Evolutionary conservation across 2,888 invertebrate genomes (phyloP).

Genomic region (Pristionchus maxplancki): DNA sequence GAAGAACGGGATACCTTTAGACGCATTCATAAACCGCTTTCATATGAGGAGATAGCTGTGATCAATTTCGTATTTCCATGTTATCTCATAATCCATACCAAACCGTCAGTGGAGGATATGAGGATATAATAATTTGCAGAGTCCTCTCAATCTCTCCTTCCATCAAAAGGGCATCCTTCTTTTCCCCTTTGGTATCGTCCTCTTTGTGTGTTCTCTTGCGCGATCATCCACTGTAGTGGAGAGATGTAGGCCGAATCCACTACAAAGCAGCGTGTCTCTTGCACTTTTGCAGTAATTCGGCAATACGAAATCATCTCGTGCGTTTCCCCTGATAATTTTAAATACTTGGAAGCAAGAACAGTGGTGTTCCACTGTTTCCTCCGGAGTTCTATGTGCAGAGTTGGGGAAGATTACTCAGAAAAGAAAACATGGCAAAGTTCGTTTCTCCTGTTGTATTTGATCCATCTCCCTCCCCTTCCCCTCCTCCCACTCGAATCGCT

Average conservation of each 20-base stretch:
- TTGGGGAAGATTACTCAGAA: background rate
- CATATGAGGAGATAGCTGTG: too few relatives aligned
- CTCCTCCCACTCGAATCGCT: slow-evolving; percentile 14
- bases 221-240: background rate
- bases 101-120: too few relatives aligned
- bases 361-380: background rate
- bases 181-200: background rate
- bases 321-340: too few relatives aligned
- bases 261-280: background rate
- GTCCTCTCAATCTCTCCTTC: background rate
- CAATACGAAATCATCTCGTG: background rate
- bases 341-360: too few relatives aligned
- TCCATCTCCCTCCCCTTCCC: slow-evolving; percentile 28
- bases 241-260: background rate
- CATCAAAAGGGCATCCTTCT: background rate
- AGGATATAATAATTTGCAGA: too few relatives aligned
- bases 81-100: too few relatives aligned
- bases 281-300: background rate
- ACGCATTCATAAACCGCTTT: too few relatives aligned
- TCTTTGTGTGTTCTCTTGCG: background rate
- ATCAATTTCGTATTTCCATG: too few relatives aligned
- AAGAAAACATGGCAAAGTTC: slow-evolving; percentile 2
- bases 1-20: background rate
- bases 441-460: slow-evolving; percentile 29
- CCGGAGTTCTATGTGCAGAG: background rate